These are phyloP conservation scores for Drosophila emarginata DNA, from an alignment of 2,888 invertebrate genomes.

Conservation along the genomic window DNA sequence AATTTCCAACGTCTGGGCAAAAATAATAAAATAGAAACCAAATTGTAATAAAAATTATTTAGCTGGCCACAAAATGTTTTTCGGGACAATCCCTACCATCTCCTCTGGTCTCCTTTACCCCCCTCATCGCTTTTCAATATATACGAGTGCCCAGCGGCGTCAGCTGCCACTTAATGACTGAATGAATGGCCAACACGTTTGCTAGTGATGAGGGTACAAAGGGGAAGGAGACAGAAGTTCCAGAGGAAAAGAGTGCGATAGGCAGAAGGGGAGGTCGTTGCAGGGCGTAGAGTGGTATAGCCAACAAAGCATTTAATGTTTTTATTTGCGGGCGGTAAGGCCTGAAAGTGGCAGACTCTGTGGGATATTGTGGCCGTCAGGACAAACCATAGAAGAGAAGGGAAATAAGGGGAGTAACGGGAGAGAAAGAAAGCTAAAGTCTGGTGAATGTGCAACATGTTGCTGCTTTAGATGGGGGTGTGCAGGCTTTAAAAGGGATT, in stretches of 20 bases:
- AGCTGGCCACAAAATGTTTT: constrained; percentile 65
- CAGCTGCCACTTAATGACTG: constrained; percentile 76
- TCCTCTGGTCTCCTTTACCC: not conserved
- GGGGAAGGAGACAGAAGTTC: not conserved
- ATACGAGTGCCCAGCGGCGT: constrained; percentile 55
- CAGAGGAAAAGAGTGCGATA: not conserved
- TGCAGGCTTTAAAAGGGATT: constrained; percentile 5
- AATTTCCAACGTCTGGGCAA: constrained; percentile 41
- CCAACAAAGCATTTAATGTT: constrained; percentile 75
- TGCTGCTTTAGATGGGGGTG: constrained; percentile 30
- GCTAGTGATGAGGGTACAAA: constrained; percentile 11
- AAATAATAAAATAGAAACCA: constrained; percentile 38
- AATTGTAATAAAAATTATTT: constrained; percentile 73
- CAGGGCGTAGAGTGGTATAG: constrained; percentile 21
- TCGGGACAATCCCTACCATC: constrained; percentile 37
- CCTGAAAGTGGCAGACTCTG: constrained; percentile 58
- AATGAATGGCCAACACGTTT: constrained; percentile 56
- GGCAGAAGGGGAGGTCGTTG: constrained; percentile 7
- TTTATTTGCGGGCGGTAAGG: constrained; percentile 73
- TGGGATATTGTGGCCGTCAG: constrained; percentile 43
- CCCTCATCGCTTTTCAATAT: not conserved
- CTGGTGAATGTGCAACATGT: constrained; percentile 59
- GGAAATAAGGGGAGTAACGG: no score
- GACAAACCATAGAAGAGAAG: constrained; percentile 32
- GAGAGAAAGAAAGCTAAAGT: not conserved